These are phyloP conservation scores for Callosobruchus maculatus DNA, from an alignment of 2,888 invertebrate species.

Conservation along the genomic window DNA sequence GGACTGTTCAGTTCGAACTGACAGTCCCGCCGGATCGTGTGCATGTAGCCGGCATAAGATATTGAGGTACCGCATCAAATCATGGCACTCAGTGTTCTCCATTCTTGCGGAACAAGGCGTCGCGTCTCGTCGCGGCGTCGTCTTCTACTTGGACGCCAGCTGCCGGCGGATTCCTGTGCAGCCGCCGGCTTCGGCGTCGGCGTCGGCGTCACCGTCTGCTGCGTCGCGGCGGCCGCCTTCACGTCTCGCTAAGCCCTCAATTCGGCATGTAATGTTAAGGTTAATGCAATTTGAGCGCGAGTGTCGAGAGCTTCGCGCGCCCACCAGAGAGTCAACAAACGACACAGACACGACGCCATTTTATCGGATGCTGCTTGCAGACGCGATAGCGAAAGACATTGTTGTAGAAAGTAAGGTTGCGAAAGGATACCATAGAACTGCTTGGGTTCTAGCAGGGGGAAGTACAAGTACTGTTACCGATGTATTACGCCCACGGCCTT, in stretches of 20 bases:
- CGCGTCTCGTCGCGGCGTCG: background rate
- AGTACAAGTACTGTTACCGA: too few species aligned
- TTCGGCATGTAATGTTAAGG: constrained; percentile 55
- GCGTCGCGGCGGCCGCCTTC: constrained; percentile 35
- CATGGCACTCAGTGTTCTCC: background rate
- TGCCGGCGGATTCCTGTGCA: background rate
- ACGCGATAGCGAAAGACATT: background rate
- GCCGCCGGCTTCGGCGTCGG: too few species aligned
- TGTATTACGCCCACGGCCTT: too few species aligned
- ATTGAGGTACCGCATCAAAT: too few species aligned
- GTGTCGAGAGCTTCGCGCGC: constrained; percentile 47
- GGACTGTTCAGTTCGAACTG: too few species aligned
- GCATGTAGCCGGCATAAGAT: too few species aligned
- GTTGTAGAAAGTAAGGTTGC: background rate
- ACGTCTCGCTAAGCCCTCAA: constrained; percentile 53
- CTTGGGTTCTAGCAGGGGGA: too few species aligned
- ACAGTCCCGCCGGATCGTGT: too few species aligned
- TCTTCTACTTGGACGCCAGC: background rate
- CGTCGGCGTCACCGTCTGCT: too few species aligned
- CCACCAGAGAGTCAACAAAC: constrained; percentile 46
- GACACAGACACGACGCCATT: constrained; percentile 39
- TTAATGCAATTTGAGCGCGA: constrained; percentile 53
- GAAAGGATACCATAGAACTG: background rate
- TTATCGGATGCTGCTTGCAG: constrained; percentile 30
- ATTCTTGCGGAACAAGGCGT: background rate